Percentiles rank a stretch among this genome's conserved stretches.
Evolutionary conservation across 2,888 invertebrate genomes (phyloP).

Genomic region (Aphrophora alni): DNA sequence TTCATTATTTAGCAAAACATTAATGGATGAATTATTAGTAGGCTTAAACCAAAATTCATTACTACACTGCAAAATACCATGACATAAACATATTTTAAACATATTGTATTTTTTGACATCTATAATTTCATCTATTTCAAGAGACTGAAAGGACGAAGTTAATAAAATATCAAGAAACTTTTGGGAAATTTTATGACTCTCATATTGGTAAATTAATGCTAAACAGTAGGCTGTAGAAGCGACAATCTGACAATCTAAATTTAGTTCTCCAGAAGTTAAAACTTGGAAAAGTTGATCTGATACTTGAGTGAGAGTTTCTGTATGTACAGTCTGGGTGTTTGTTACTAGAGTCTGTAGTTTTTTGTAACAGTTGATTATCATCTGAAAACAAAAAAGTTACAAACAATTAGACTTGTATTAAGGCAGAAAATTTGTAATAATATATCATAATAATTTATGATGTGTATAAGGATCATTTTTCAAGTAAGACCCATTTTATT

Average conservation of each 20-base stretch:
- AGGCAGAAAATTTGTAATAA: no score
- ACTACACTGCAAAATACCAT: constrained; percentile 19
- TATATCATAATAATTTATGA: no score
- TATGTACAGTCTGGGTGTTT: no score
- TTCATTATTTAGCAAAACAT: not conserved
- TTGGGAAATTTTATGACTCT: not conserved
- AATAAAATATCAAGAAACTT: not conserved
- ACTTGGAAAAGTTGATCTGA: not conserved
- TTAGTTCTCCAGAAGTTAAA: not conserved
- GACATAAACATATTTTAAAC: constrained; percentile 13
- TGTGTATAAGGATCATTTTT: no score
- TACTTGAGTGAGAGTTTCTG: not conserved
- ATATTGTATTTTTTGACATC: not conserved
- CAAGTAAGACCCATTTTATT: no score
- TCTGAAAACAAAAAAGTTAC: not conserved
- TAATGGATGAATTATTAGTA: not conserved
- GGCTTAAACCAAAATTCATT: not conserved
- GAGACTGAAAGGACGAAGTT: not conserved
- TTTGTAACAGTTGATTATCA: not conserved
- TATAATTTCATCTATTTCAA: not conserved
- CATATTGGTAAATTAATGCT: not conserved
- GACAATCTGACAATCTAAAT: not conserved
- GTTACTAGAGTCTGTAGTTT: not conserved
- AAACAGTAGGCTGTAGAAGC: constrained; percentile 23
- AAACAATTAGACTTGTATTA: no score